Evolutionary conservation across 2,797 vertebrate genomes (phyloP).

Genomic region (Pseudochirops corinnae): DNA sequence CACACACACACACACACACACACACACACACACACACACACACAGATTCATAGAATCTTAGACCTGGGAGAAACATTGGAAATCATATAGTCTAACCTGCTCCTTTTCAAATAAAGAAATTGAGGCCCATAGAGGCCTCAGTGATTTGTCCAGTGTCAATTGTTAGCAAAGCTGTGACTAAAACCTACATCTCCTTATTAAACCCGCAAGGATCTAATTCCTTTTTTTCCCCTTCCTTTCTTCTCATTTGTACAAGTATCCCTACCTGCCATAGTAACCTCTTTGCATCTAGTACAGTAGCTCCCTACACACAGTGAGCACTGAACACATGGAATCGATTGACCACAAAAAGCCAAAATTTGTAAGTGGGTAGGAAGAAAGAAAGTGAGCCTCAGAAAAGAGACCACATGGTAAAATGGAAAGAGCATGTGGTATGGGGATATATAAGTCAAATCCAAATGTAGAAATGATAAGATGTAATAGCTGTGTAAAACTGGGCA

Average conservation of each 20-base stretch:
- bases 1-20: no score
- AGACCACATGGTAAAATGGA: not conserved
- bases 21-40: no score
- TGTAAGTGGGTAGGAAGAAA: not conserved
- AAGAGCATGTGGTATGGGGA: not conserved
- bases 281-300: not conserved
- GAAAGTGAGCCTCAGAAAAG: not conserved
- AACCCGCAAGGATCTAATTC: not conserved
- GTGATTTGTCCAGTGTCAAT: not conserved
- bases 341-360: not conserved
- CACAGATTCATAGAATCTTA: not conserved
- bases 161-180: not conserved
- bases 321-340: not conserved
- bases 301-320: not conserved
- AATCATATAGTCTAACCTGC: not conserved
- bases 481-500: not conserved
- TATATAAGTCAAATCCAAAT: not conserved
- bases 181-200: not conserved
- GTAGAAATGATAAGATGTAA: not conserved
- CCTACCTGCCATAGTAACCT: not conserved
- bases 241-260: not conserved
- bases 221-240: not conserved
- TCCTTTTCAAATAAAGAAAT: not conserved
- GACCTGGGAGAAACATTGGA: not conserved
- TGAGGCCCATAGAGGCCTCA: not conserved